Evolutionary conservation across 1,140 invertebrate species (phyloP), one percentile per base, ranked within the genome.

Genomic region (Aphelenchoides fujianensis): DNA sequence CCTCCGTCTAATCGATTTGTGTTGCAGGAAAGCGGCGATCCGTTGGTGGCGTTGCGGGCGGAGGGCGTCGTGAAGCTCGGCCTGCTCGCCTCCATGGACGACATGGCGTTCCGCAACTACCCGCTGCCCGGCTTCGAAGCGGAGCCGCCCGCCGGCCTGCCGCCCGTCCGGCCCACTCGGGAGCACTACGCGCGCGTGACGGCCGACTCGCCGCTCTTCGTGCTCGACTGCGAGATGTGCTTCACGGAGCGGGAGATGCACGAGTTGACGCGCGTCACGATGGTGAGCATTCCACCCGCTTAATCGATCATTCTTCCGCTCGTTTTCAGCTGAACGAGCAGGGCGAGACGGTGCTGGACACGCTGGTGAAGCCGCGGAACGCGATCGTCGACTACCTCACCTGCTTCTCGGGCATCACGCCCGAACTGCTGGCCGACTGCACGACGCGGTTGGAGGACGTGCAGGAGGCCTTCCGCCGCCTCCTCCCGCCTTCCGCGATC

Each of bases 181-280:
- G 59, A 19, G 1, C 23, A 53, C 19, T 62, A 62, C 28, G 59
- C 19, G 59, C 19, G 19, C 19, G 19, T 62, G 23, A 62, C 59
- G 2, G 53, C 27, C 27, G 28, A 62, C 28, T 28, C 23, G 23
- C 59, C 59, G 41, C 19, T 62, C 28, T 62, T 62, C 53, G 59
- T 53, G 19, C 19, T 62, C 28, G 59, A 62, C 41, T 62, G 59
- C 2, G 59, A 62, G 41, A 62, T 62, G 59, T 62, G 59, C n/a
- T n/a, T n/a, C n/a, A n/a, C n/a, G n/a, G n/a, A n/a, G n/a, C n/a
- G n/a, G n/a, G n/a, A n/a, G n/a, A 23, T 48, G 19, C n/a, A 23
- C 19, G 59, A 62, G 28, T 53, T 62, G 19, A 37, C 59, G 2
- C 27, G 59, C 19, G 53, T 62, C 28, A 28, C 59, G 19, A 62